Evolutionary conservation across 2,888 invertebrate species (phyloP), one percentile per base, ranked within the genome.

Genomic region (Fragum sueziense): DNA sequence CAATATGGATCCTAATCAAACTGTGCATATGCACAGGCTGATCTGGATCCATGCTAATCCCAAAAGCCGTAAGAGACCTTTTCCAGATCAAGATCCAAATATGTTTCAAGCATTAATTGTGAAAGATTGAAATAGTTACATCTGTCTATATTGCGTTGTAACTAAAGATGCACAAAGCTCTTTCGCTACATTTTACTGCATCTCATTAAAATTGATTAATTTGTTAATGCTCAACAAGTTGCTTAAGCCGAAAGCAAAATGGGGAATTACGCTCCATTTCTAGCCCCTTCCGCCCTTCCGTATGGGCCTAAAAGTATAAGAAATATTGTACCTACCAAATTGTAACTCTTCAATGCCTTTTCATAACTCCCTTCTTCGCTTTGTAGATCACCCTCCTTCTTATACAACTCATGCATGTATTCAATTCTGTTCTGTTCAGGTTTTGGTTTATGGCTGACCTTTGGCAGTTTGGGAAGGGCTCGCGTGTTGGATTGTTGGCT

Each of bases 291-390:
- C n/a, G n/a, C n/a, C n/a, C n/a, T n/a, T n/a, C n/a, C n/a, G n/a
- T n/a, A n/a, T n/a, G n/a, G n/a, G n/a, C n/a, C n/a, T n/a, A n/a
- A n/a, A n/a, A n/a, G n/a, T n/a, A n/a, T n/a, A n/a, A n/a, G n/a
- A n/a, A n/a, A n/a, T n/a, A n/a, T n/a, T n/a, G 14, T 4, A 75
- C 83, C 80, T 76, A 87, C 87, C 76, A 79, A 37, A 68, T 85
- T 83, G 41, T 86, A 87, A 41, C 82, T 80, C 57, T 87, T 85
- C 72, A 87, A 57, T 1, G 87, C 87, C 47, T 85, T 84, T 41
- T 85, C 85, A 41, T 86, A 80, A 31, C 86, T 85, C 27, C 85
- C 85, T 1, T 86, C 85, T 20, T 80, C 80, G 31, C 82, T 62
- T 20, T 59, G 79, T 17, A 79, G 72, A 29, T 87, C 85, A 7